These are phyloP conservation scores for Temnothorax rugatulus DNA, from an alignment of 2,888 invertebrate genomes.

Conservation along the genomic window DNA sequence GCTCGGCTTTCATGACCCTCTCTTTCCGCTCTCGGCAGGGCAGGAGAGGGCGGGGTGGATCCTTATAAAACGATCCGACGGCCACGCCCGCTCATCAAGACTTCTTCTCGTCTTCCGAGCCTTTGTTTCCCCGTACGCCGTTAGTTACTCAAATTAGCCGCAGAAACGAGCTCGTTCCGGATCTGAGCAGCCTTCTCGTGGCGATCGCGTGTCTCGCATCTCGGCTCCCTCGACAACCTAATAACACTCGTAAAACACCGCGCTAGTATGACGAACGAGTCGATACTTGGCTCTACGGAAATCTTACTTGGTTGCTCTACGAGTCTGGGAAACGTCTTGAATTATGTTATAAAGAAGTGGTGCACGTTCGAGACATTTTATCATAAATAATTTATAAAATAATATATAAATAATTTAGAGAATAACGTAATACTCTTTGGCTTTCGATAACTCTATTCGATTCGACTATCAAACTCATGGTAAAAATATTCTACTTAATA, in stretches of 20 bases:
- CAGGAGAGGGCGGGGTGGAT: slow-evolving; percentile 49
- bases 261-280: slow-evolving; percentile 17
- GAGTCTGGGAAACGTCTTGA: background rate
- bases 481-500: background rate
- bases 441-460: background rate
- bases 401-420: background rate
- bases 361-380: background rate
- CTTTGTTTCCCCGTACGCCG: slow-evolving; percentile 80
- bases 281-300: slow-evolving; percentile 24
- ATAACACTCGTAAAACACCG: slow-evolving; percentile 45
- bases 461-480: background rate
- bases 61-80: slow-evolving; percentile 62
- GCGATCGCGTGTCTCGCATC: slow-evolving; percentile 56
- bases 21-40: slow-evolving; percentile 36
- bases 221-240: slow-evolving; percentile 34
- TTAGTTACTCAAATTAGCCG: slow-evolving; percentile 81
- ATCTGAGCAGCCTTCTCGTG: slow-evolving; percentile 52
- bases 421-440: background rate
- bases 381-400: background rate
- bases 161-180: slow-evolving; percentile 74
- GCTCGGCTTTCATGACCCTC: slow-evolving; percentile 50
- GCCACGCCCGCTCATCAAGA: slow-evolving; percentile 77
- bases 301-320: background rate
- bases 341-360: background rate
- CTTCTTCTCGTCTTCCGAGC: slow-evolving; percentile 65